phyloP scores from a whole-genome alignment of 2,797 vertebrate species.

The Urosaurus nigricauda region DNA sequence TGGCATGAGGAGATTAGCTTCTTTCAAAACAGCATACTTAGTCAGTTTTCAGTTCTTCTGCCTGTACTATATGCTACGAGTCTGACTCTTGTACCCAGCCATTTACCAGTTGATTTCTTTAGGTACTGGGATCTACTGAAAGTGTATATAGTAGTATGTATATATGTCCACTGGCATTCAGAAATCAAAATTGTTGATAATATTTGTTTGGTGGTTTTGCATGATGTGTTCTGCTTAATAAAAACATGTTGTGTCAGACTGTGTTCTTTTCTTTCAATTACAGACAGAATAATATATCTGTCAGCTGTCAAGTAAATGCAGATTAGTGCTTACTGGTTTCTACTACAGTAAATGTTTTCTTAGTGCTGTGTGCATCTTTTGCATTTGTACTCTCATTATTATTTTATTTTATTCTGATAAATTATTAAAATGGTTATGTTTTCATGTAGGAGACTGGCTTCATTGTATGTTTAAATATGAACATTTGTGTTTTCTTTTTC shows the following conservation, averaged over 20 bases:
- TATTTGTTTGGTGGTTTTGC: constrained; percentile 27
- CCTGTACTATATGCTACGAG: constrained; percentile 21
- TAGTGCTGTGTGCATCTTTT: constrained; percentile 60
- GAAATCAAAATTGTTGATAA: neutral
- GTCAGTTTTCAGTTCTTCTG: constrained; percentile 18
- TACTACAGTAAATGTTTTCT: constrained; percentile 36
- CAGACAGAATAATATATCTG: constrained; percentile 63
- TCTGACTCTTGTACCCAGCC: constrained; percentile 16
- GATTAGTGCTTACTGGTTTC: constrained; percentile 42
- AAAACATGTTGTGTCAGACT: constrained; percentile 48
- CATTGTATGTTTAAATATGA: constrained; percentile 34
- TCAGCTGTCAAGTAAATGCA: constrained; percentile 65
- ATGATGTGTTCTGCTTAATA: constrained; percentile 39
- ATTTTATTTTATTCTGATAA: constrained; percentile 49
- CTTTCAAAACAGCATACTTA: constrained; percentile 23
- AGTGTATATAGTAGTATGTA: neutral
- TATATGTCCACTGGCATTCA: neutral
- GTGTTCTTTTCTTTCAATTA: constrained; percentile 68
- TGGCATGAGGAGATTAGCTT: neutral
- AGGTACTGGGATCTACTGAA: neutral
- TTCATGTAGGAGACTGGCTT: constrained; percentile 19
- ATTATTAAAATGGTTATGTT: constrained; percentile 30
- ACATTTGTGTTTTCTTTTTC: constrained; percentile 7
- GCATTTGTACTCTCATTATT: constrained; percentile 50
- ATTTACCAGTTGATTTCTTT: constrained; percentile 8